Conservation (phyloP, 1,140 invertebrate genomes). For the Drosophila nikananu region DNA sequence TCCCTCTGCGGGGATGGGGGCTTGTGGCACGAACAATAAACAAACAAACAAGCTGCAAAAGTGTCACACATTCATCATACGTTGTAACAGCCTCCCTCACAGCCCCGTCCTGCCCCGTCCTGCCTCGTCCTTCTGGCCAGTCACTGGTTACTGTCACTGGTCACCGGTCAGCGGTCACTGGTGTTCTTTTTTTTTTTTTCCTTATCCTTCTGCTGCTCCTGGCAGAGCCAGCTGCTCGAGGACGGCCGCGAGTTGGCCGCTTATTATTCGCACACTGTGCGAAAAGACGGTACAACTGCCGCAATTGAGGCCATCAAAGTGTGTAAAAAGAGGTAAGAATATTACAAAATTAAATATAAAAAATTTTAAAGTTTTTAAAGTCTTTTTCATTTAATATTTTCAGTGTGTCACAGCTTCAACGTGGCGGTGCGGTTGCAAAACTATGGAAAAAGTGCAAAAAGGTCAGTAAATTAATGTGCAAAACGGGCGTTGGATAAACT, state of each 20-base stretch:
- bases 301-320: background rate
- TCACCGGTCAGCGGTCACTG: slow-evolving; percentile 7
- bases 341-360: background rate
- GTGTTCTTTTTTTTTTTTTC: background rate
- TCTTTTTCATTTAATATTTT: background rate
- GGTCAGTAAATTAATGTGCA: slow-evolving; percentile 83
- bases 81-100: slow-evolving; percentile 24
- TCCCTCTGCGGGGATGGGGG: background rate
- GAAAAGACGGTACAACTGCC: background rate
- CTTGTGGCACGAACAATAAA: slow-evolving; percentile 63
- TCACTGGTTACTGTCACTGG: slow-evolving; percentile 10
- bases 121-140: background rate
- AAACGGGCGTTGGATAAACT: slow-evolving; percentile 70
- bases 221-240: background rate
- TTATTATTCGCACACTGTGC: slow-evolving; percentile 5
- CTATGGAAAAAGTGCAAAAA: slow-evolving; percentile 76
- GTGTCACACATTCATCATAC: slow-evolving; percentile 79
- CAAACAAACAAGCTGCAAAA: slow-evolving; percentile 78
- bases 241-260: slow-evolving; percentile 14
- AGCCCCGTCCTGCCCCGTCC: background rate
- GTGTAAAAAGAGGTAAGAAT: background rate
- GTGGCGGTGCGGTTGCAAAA: slow-evolving; percentile 43
- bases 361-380: background rate
- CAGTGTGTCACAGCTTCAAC: slow-evolving; percentile 5
- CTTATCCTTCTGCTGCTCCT: slow-evolving; percentile 1